Base-by-base conservation (phyloP, 2,888 invertebrate genomes). In the Allacma fusca region DNA sequence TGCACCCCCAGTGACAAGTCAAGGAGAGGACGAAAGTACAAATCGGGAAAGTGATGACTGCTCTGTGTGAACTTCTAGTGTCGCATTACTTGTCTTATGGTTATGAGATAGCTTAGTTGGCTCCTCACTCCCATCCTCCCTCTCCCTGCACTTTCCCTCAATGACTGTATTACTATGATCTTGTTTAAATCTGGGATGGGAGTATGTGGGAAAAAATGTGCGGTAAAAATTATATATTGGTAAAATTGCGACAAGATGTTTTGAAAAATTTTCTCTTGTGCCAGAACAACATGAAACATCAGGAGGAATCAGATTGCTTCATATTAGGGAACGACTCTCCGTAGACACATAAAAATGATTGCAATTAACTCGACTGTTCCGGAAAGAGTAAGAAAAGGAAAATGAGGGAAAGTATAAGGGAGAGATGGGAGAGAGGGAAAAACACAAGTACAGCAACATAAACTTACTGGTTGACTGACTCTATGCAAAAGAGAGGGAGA, bases 301-400 rank as follows among this genome's bases (percentile, higher is more conserved):
- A n/a, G n/a, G 13, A 62, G 34, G 72, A 28, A 57, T 28, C 26
- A 26, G 57, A 50, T 62, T 62, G 62, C 62, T 62, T 62, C 62
- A 62, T 62, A 62, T 62, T 79, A 80, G 81, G 78, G 80, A 83
- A 83, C 81, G 82, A 83, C 81, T 83, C 82, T 82, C 82, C 77
- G 81, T 79, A 81, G 83, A 82, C 83, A 81, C 81, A 83, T 83
- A 83, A 83, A 83, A 82, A 83, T 83, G 83, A 83, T 83, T 81
- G 81, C 83, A 83, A 83, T 83, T 83, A 83, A 82, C 83, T 75
- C 59, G 28, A 34, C 44, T 43, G 59, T 59, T 72, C 43, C 24
- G 28, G 57, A 57, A 44, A 28, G 43, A 23, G 23, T 1, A 43
- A 34, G 28, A 28, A 7, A 23, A 23, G 21, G 26, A 65, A 34